Evolutionary conservation across 2,888 invertebrate species (phyloP), one percentile per base, ranked within the genome.

Genomic region (Unio pictorum): DNA sequence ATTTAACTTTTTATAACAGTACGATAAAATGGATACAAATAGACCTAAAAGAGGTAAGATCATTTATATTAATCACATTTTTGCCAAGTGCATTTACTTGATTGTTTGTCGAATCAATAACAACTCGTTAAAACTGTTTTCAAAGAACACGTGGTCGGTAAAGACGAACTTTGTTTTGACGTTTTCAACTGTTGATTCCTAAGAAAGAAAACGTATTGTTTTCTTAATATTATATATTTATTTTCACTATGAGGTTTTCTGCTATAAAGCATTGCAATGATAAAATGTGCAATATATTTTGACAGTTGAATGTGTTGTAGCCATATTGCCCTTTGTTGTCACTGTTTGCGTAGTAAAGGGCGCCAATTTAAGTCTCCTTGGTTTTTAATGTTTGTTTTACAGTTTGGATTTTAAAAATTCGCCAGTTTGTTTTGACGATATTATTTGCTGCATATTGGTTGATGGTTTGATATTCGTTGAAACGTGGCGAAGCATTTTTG

Each of bases 11-110:
- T 62, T 56, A 45, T 55, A 20, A 8, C 62, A 63, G 23, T 17
- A 23, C 30, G 66, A 66, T 54, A 67, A 66, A 66, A 58, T 68
- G 58, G 77, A 71, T 59, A 68, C 71, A 60, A 75, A 80, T 73
- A 78, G 81, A 68, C 74, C 78, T 23, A 83, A 81, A 62, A 73
- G 81, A 81, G 78, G 83, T 83, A 73, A 76, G 80, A 71, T 68
- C 61, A 55, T 56, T 28, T 60, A 67, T 54, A 34, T 28, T 72
- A 72, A 20, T 57, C 55, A 20, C 58, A 20, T 63, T 55, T n/a
- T 34, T 57, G 34, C n/a, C 56, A 34, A 57, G 57, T 61, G 34
- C 20, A 64, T 18, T 59, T 58, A 11, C 60, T n/a, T 6, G 60
- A 75, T 66, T 59, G 55, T n/a, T 26, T 55, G 55, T 59, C 61